Conservation (phyloP, 2,888 invertebrate species). For the Frankliniella intonsa region DNA sequence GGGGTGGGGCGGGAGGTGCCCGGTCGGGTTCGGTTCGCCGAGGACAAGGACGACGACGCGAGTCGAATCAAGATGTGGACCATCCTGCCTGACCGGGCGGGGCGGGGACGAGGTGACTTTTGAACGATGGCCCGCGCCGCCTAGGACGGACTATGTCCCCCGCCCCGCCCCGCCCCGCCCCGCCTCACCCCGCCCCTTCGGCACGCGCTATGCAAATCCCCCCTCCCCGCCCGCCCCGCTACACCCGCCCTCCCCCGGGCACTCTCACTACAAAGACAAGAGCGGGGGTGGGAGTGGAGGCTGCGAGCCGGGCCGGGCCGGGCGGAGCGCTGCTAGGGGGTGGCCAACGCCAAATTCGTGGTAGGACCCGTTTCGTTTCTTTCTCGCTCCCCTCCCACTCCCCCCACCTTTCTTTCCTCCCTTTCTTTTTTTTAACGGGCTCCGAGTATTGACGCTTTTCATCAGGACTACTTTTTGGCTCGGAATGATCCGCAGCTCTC, state of each 20-base stretch:
- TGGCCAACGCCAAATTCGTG: slow-evolving; percentile 15
- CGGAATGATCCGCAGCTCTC: background rate
- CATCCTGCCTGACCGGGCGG: background rate
- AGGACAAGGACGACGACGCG: background rate
- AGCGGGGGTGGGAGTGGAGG: slow-evolving; percentile 1
- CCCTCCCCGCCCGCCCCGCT: background rate
- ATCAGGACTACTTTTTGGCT: slow-evolving; percentile 26
- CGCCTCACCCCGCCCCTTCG: background rate
- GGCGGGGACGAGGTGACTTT: background rate
- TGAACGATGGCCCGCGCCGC: background rate
- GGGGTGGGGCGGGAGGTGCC: too few species aligned
- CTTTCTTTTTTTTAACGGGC: slow-evolving; percentile 23
- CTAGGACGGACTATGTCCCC: background rate
- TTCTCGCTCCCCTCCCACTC: background rate
- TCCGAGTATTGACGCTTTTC: slow-evolving; percentile 24
- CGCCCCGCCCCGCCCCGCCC: background rate
- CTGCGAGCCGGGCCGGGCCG: slow-evolving; percentile 8
- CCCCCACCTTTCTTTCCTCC: background rate
- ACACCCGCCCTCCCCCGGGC: background rate
- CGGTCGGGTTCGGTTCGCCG: background rate
- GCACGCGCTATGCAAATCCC: slow-evolving; percentile 21
- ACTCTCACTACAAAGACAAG: slow-evolving; percentile 20
- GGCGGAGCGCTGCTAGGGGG: background rate
- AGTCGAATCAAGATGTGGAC: too few species aligned
- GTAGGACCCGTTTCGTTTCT: slow-evolving; percentile 24